phyloP scores from a whole-genome alignment of 2,888 invertebrate genomes.

The Drosophila meridionalis region DNA sequence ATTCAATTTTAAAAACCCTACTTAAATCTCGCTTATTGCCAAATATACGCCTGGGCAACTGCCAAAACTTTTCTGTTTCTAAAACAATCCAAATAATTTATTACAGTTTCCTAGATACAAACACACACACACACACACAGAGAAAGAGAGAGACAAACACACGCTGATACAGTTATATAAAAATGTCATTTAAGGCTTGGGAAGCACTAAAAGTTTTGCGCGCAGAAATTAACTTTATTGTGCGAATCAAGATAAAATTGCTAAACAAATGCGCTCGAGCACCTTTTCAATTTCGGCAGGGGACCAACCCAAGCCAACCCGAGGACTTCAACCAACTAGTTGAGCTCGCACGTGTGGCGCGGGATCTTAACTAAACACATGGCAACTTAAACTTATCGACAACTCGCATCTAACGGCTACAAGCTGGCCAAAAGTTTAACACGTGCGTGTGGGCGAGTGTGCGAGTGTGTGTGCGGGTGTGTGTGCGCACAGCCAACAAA shows the following conservation, averaged over 20 bases:
- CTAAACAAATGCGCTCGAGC: constrained; percentile 75
- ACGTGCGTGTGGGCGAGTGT: background rate
- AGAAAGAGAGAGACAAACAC: background rate
- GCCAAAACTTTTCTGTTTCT: constrained; percentile 34
- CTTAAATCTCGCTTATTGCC: constrained; percentile 21
- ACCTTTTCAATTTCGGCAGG: constrained; percentile 62
- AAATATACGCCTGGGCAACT: constrained; percentile 24
- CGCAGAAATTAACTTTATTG: constrained; percentile 75
- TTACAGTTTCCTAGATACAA: constrained; percentile 47
- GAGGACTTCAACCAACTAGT: constrained; percentile 66
- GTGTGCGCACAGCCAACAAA: background rate
- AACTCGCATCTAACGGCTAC: constrained; percentile 71
- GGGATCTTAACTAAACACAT: constrained; percentile 69
- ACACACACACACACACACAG: background rate
- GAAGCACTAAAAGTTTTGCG: constrained; percentile 56
- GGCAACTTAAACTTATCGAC: constrained; percentile 74
- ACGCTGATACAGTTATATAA: constrained; percentile 33
- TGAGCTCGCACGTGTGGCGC: constrained; percentile 42
- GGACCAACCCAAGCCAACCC: constrained; percentile 14
- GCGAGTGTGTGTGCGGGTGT: background rate
- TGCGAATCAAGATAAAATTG: constrained; percentile 76
- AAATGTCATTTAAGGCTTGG: constrained; percentile 65
- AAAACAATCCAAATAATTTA: constrained; percentile 73
- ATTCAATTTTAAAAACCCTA: constrained; percentile 25
- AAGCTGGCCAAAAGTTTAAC: constrained; percentile 57